Base-by-base conservation (phyloP, 2,113 vertebrate species). In the Mungos mungo region DNA sequence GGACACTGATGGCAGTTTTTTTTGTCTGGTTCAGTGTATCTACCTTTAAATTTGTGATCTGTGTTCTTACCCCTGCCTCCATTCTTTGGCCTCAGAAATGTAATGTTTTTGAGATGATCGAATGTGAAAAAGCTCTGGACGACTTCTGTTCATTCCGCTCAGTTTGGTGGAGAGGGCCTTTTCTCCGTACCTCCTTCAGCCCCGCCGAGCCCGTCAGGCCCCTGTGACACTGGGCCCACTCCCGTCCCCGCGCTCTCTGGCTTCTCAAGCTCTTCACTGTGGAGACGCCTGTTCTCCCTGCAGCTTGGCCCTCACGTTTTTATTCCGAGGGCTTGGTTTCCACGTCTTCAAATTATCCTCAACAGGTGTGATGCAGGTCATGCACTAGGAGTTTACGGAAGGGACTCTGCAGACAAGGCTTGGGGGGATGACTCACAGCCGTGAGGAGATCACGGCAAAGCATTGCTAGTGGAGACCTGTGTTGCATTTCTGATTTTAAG, bases 371-470 rank as follows among this genome's bases (percentile, higher is more conserved):
- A 92, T 80, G 7, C 3, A 74, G 4, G 90, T 95, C 2, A 54
- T 35, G 1, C 79, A 71, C 71, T 95, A 66, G 69, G 89, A 83
- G 18, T 90, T 54, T 38, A 50, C 12, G 74, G 52, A 96, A 85
- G 13, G 52, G 68, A 76, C 27, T 79, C 31, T 60, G 52, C 89
- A 35, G 83, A 83, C n/a, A 72, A 38, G 76, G 47, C 16, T 88
- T 96, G 83, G n/a, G n/a, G 54, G 33, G 89, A 89, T 82, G 76
- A 60, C 79, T 89, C 29, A 89, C 33, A 96, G 18, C 60, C 85
- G 25, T 54, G 79, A 91, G 68, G 54, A 74, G 35, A 89, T 81
- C 71, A 77, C 38, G 60, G 5, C 84, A 45, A 93, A 81, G 57
- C 93, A 87, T 65, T 80, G 33, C 71, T 95, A 91, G 77, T 89